Evolutionary conservation across 2,888 invertebrate species (phyloP), one percentile per base, ranked within the genome.

Genomic region (Cetonia aurata): DNA sequence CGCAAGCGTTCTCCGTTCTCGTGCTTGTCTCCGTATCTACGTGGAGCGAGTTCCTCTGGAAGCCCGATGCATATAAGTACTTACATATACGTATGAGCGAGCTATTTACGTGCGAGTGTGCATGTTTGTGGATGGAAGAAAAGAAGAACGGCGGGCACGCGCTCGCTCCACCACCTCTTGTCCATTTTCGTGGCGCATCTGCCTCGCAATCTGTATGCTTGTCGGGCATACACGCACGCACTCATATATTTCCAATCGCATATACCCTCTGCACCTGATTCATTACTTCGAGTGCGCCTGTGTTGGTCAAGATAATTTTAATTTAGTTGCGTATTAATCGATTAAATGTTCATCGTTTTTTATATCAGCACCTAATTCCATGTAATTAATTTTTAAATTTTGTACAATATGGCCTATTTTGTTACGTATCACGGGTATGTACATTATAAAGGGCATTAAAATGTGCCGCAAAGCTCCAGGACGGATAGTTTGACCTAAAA

Each of bases 141-240:
- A 62, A 57, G 19, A 57, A 48, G 48, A 62, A 62, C 62, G 62
- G 13, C 31, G 31, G 62, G 62, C 62, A 62, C 62, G 62, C 62
- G 62, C n/a, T 50, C 62, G 12, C 48, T 62, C 33, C 33, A 62
- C 60, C 46, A 60, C 62, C 48, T 62, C 48, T 48, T 62, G 62
- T 33, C 62, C 62, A 62, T 48, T 48, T 62, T 62, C 48, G 19
- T 15, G 17, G 9, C 33, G 48, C 62, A 62, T 62, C 62, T 62
- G 62, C 62, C 48, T 62, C 31, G 33, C 62, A 62, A 62, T 62
- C 46, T 62, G 62, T 62, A 48, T 62, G 48, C 62, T 33, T 62
- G 33, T 19, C 60, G 60, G 60, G 25, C 48, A 60, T 44, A 46
- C 13, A 46, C 31, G 46, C 25, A 60, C 46, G 46, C 19, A 60